phyloP scores from a whole-genome alignment of 2,888 invertebrate species.

The Nomada goodeniana region DNA sequence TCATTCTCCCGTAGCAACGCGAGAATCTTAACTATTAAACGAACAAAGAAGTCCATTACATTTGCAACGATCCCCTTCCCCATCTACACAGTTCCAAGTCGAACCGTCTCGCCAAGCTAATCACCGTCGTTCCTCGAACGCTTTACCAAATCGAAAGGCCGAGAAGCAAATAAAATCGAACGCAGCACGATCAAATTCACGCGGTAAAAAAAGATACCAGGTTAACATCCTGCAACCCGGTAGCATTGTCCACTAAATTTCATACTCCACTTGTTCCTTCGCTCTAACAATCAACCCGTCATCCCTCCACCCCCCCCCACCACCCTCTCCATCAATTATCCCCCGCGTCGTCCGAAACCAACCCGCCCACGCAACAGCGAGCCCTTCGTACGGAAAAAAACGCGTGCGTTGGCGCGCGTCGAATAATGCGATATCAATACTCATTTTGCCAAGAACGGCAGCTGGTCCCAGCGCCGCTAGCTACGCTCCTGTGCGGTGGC shows the following conservation, averaged over 20 bases:
- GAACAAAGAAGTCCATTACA: too few species aligned
- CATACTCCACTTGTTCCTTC: conserved; percentile 6
- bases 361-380: background rate
- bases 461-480: background rate
- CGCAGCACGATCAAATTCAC: too few species aligned
- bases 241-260: conserved; percentile 5
- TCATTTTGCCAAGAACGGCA: conserved; percentile 17
- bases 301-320: background rate
- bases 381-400: background rate
- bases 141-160: too few species aligned
- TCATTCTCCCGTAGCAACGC: too few species aligned
- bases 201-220: too few species aligned
- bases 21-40: too few species aligned
- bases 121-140: too few species aligned
- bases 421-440: conserved; percentile 62
- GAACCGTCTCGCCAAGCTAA: too few species aligned
- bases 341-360: background rate
- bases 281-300: conserved; percentile 22
- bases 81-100: too few species aligned
- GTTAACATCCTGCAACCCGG: background rate
- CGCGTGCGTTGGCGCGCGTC: conserved; percentile 44
- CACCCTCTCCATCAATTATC: background rate
- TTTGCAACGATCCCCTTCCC: too few species aligned
- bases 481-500: conserved; percentile 78
- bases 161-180: too few species aligned